Percentiles rank a stretch among this genome's conserved stretches.
These are phyloP conservation scores for Leucoraja erinaceus DNA, from an alignment of 2,113 vertebrate genomes.

Conservation along the genomic window DNA sequence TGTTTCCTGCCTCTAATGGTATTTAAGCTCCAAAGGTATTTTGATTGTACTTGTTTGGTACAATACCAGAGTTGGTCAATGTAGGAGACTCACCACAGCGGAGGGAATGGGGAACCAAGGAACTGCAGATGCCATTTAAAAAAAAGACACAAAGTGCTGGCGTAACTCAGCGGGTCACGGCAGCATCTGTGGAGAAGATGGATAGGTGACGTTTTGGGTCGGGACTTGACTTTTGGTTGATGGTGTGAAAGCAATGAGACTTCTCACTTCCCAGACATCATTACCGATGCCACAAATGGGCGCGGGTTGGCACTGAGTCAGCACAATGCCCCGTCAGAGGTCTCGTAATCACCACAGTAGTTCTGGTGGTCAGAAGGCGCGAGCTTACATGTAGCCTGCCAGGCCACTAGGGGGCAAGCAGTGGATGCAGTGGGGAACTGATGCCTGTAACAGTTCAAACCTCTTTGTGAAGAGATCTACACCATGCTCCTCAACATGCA, in stretches of 20 bases:
- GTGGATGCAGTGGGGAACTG: not conserved
- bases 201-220: no score
- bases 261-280: not conserved
- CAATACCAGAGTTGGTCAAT: not conserved
- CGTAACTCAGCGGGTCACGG: no score
- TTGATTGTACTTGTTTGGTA: not conserved
- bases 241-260: not conserved
- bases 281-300: not conserved
- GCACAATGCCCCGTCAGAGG: not conserved
- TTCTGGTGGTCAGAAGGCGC: not conserved
- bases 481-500: not conserved
- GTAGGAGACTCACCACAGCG: not conserved
- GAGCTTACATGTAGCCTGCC: not conserved
- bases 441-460: not conserved
- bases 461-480: not conserved
- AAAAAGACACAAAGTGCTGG: no score
- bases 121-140: no score
- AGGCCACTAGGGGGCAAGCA: not conserved
- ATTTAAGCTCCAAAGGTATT: not conserved
- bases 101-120: not conserved
- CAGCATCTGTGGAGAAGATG: no score
- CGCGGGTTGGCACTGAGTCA: no score
- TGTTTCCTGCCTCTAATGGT: no score
- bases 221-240: not conserved
- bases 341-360: not conserved